Evolutionary conservation across 2,888 invertebrate species (phyloP), one percentile per base, ranked within the genome.

Genomic region (Sinelater perroti): DNA sequence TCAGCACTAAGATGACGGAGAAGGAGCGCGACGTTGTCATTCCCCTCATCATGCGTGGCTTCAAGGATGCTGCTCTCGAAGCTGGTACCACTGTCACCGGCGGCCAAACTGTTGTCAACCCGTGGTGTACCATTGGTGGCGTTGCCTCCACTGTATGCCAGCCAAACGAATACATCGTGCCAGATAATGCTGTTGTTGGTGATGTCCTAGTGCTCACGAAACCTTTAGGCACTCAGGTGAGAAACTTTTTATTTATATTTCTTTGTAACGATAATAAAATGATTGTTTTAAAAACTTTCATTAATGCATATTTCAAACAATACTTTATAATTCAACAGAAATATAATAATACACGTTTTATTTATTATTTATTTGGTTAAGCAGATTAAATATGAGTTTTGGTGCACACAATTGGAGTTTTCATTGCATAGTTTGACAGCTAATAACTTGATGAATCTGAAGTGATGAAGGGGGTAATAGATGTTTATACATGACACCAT

Each of bases 51-150:
- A 93, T 96, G 88, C 82, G 92, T 62, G 96, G 96, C 3, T 97
- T 95, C 74, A 93, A 92, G 67, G 95, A 95, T 76, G 88, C 90
- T 0, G 94, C 94, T 0, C 77, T 89, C 61, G 92, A 93, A 78
- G 94, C 92, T 3, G 93, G 91, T 5, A 90, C 91, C 0, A 86
- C 87, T 42, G 91, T 95, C 0, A 93, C 91, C 10, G 94, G 93
- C 6, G 94, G 94, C 0, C 94, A 94, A 76, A 93, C 94, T 8
- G 91, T 94, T 7, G 86, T 91, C 17, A 95, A 95, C 78, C 94
- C 95, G 0, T 95, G 95, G 95, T 88, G 94, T 75, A 90, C 92
- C 6, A 90, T 95, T 72, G 95, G 95, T 14, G 95, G 95, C 47
- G 93, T 92, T 5, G 95, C 93, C 0, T 90, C 93, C 0, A 88